phyloP scores from a whole-genome alignment of 2,113 vertebrate species.

The Colius striatus region DNA sequence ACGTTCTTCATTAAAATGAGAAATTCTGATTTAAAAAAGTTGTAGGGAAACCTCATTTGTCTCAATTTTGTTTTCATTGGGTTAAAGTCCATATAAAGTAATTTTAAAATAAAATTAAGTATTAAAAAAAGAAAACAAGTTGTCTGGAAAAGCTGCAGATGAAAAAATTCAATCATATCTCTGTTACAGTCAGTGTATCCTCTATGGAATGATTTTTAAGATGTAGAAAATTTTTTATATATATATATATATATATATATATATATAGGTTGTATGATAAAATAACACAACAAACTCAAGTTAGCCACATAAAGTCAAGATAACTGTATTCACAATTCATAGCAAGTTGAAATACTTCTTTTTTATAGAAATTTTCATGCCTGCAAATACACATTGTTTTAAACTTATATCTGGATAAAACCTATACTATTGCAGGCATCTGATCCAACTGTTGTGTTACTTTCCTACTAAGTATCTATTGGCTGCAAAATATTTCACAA shows the following conservation, averaged over 20 bases:
- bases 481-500: not conserved
- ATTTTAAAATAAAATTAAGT: not conserved
- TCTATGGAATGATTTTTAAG: not conserved
- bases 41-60: not conserved
- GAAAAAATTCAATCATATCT: not conserved
- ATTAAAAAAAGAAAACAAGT: not conserved
- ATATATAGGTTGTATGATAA: not conserved
- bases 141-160: not conserved
- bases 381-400: conserved; percentile 33
- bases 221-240: not conserved
- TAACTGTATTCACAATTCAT: conserved; percentile 35
- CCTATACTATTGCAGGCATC: not conserved
- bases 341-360: conserved; percentile 38
- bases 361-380: not conserved
- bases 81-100: not conserved
- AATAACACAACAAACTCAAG: not conserved
- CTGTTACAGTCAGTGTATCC: not conserved
- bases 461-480: not conserved
- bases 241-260: not conserved
- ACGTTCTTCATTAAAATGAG: not conserved
- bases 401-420: not conserved
- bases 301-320: not conserved
- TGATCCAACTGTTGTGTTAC: not conserved
- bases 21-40: not conserved
- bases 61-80: not conserved